Base-by-base conservation (phyloP, 2,797 vertebrate genomes). In the Microctenopoma lineatum region DNA sequence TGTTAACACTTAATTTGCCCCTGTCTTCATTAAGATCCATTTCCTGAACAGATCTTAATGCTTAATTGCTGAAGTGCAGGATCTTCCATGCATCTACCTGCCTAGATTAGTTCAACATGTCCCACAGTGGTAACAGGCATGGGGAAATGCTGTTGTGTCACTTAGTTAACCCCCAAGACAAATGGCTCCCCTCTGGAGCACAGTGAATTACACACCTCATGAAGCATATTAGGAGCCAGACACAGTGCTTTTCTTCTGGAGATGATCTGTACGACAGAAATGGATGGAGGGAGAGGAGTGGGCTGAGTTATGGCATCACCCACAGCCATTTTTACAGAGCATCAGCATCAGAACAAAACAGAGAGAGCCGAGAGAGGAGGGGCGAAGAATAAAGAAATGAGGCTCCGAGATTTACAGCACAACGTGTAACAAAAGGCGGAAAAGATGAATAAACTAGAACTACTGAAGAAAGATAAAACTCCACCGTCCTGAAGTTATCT, bases 181-280 rank as follows among this genome's bases (percentile, higher is more conserved):
- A 96, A 97, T 95, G 93, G 90, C 92, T 91, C 89, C 92, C 91
- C 93, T 83, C 94, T 87, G 90, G 93, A 93, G 92, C 92, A 91
- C 92, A 92, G 93, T 94, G 94, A 96, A 95, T 96, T 95, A 96
- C 93, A 91, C 93, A 96, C 94, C 95, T 96, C 95, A 94, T 93
- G 94, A 96, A 94, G 94, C 94, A 95, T 95, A 96, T 96, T 95
- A 96, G 95, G 92, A 92, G 91, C 89, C 93, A 93, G 90, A 91
- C 90, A 91, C 93, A 93, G 92, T 92, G 93, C 94, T 95, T 88
- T 95, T 96, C 95, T 96, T 93, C 84, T 70, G 89, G 93, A 95
- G 94, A 94, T 94, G 95, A 95, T 96, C 92, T 41, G 66, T 92
- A 86, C 91, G 91, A 93, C 15, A 87, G 84, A 59, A 85, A 88